A percentile compares a stretch with the other conserved stretches of the same genome.
These are phyloP conservation scores for human (Homo sapiens) DNA, from an alignment of 2,113 vertebrate species.

Conservation along the genomic window DNA sequence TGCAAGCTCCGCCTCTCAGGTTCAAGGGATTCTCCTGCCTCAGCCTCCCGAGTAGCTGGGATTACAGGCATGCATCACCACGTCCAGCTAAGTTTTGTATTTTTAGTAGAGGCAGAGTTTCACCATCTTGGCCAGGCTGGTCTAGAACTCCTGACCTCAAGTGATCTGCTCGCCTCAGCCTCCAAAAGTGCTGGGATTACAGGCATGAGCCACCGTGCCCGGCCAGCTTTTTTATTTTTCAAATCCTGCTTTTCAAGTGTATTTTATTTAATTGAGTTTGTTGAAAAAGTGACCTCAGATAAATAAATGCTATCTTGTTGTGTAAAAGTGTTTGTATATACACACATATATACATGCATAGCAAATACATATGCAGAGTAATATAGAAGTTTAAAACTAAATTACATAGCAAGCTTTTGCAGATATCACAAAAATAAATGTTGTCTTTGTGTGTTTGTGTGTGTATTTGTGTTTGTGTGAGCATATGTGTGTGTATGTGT, in stretches of 20 bases:
- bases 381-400: slow-evolving; percentile 40
- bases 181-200: too few species aligned
- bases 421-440: background rate
- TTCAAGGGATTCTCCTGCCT: too few species aligned
- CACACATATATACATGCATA: background rate
- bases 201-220: too few species aligned
- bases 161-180: too few species aligned
- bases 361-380: background rate
- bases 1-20: too few species aligned
- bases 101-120: too few species aligned
- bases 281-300: slow-evolving; percentile 10
- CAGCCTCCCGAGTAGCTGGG: too few species aligned
- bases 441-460: background rate
- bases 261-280: background rate
- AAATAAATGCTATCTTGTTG: background rate
- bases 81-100: too few species aligned
- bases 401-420: background rate
- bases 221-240: background rate
- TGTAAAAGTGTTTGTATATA: background rate
- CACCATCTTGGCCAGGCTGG: too few species aligned
- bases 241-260: background rate
- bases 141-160: too few species aligned
- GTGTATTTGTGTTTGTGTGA: background rate
- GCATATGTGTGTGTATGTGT: background rate
- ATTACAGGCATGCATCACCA: too few species aligned